A percentile compares a stretch with the other conserved stretches of the same genome.
phyloP scores from a whole-genome alignment of 2,888 invertebrate species.

The Calliphora vomitoria region DNA sequence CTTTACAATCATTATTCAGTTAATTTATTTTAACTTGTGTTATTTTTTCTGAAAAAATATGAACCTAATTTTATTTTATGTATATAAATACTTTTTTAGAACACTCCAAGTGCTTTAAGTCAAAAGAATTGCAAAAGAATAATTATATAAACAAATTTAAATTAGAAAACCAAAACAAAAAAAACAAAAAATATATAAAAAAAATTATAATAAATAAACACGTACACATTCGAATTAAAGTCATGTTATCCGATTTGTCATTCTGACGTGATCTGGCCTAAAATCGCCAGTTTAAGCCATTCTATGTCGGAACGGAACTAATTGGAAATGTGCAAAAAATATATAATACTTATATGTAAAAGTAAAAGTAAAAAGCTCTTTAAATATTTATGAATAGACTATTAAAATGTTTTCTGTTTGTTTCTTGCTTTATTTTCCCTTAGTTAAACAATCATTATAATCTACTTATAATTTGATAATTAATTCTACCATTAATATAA shows the following conservation, averaged over 20 bases:
- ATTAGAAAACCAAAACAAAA: conserved; percentile 74
- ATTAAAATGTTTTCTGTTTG: conserved; percentile 65
- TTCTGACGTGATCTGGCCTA: conserved; percentile 73
- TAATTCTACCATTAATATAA: conserved; percentile 76
- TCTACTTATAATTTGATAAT: conserved; percentile 61
- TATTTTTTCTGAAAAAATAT: conserved; percentile 61
- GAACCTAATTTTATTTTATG: conserved; percentile 67
- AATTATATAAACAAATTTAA: conserved; percentile 36
- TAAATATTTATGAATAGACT: conserved; percentile 72
- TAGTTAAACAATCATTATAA: conserved; percentile 66
- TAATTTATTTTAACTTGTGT: conserved; percentile 58
- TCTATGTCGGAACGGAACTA: conserved; percentile 70
- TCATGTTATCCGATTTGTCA: conserved; percentile 56
- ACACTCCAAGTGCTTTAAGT: conserved; percentile 73
- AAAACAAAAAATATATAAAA: conserved; percentile 30
- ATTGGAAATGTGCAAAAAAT: conserved; percentile 65
- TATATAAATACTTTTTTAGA: conserved; percentile 63
- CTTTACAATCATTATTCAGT: conserved; percentile 43
- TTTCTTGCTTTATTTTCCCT: conserved; percentile 59
- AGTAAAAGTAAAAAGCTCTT: conserved; percentile 73
- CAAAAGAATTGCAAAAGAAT: conserved; percentile 54
- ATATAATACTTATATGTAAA: conserved; percentile 59
- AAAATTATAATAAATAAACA: conserved; percentile 1
- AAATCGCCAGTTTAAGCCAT: conserved; percentile 84
- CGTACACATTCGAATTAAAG: conserved; percentile 79